Base-by-base conservation (phyloP, 2,797 vertebrate genomes). In the Pseudochromis fuscus region DNA sequence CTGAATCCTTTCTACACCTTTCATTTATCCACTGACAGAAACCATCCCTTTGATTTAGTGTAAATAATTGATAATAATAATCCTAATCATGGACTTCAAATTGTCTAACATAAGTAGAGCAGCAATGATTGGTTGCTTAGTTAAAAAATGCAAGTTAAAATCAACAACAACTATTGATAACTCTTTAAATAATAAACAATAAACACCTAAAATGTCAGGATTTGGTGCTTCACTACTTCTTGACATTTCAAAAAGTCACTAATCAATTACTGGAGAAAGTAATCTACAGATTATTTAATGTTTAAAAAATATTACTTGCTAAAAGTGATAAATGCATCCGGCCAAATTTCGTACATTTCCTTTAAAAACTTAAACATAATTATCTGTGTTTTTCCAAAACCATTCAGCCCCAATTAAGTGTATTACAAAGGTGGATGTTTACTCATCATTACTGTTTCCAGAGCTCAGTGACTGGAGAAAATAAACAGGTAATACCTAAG, bases 401-500 rank as follows among this genome's bases (percentile, higher is more conserved):
- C 12, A 25, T 65, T 67, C 57, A 62, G 37, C 23, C 37, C n/a
- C 37, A 21, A 18, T 42, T 67, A 1, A 28, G 19, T 45, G 19
- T 31, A 52, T 62, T 33, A 40, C 72, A 67, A 69, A 59, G 4
- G 10, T 7, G 6, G 5, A 40, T 15, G 8, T 65, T 51, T 9
- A 31, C 11, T 62, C 18, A 57, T 67, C 24, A 9, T 58, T 25
- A 11, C 11, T 12, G 24, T 33, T 63, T 56, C 1, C 31, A 53
- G 1, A 19, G 28, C 33, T 50, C 28, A 53, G 66, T 12, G 44
- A 5, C 25, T 35, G 31, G 24, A 37, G 23, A 28, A 75, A 51
- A 68, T 33, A 49, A 75, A 67, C 53, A 67, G 45, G 15, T 18
- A 37, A 40, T 19, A 49, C 38, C 33, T 48, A 48, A 64, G 4